Conservation (phyloP, 1,140 invertebrate genomes). For the Nephotettix cincticeps region DNA sequence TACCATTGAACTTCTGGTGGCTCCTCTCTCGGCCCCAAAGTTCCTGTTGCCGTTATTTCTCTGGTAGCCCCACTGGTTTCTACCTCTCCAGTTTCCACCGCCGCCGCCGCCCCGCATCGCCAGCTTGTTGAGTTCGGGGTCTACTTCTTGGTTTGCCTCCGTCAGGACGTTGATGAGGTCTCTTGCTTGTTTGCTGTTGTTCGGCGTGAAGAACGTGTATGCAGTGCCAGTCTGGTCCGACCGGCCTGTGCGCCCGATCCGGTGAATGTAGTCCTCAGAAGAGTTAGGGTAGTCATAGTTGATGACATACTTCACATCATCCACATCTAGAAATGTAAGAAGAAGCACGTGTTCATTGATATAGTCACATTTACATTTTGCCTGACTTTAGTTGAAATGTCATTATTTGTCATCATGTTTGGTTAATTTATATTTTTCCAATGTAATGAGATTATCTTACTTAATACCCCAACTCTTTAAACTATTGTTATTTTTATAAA, state of each 20-base stretch:
- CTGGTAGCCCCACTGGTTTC: too few species aligned
- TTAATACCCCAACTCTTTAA: too few species aligned
- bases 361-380: too few species aligned
- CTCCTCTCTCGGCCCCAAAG: too few species aligned
- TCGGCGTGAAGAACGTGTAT: constrained; percentile 95
- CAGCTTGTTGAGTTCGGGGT: constrained; percentile 66
- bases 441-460: too few species aligned
- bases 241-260: constrained; percentile 94
- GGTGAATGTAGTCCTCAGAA: constrained; percentile 98
- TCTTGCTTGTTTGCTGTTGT: constrained; percentile 86
- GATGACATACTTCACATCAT: constrained; percentile 98
- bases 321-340: constrained; percentile 73
- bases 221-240: constrained; percentile 93
- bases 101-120: constrained; percentile 49
- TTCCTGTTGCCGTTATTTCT: too few species aligned
- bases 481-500: too few species aligned
- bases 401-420: too few species aligned
- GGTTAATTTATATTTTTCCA: too few species aligned
- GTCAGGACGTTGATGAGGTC: constrained; percentile 86
- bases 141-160: constrained; percentile 90
- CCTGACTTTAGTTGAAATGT: too few species aligned
- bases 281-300: constrained; percentile 99
- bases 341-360: too few species aligned
- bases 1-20: too few species aligned
- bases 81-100: constrained; percentile 9